Percentiles rank a stretch among this genome's conserved stretches.
Conservation (phyloP, 2,797 vertebrate genomes). For the Typhlichthys eigenmanni region DNA sequence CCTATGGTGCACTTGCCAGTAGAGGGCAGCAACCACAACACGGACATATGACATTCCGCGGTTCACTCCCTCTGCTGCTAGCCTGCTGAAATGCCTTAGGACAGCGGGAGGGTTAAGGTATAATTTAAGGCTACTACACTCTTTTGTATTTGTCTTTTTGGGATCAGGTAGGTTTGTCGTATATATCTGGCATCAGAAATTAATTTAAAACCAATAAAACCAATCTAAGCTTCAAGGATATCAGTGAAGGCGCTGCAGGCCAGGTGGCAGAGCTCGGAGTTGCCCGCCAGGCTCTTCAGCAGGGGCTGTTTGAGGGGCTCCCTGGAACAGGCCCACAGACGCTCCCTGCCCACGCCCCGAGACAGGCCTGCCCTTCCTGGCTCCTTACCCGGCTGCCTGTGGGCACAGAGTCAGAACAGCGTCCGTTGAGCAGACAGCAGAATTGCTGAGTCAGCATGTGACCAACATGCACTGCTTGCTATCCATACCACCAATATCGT, state of each 20-base stretch:
- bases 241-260: constrained; percentile 88
- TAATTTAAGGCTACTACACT: too few species aligned
- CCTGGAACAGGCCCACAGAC: constrained; percentile 82
- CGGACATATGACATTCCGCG: too few species aligned
- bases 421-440: not conserved
- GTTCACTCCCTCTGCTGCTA: too few species aligned
- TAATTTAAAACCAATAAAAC: too few species aligned
- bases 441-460: not conserved
- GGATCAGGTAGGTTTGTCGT: not conserved
- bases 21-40: too few species aligned
- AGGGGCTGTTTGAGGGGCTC: constrained; percentile 90
- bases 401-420: not conserved
- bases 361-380: constrained; percentile 66
- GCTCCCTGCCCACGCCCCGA: constrained; percentile 69
- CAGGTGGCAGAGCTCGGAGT: constrained; percentile 78
- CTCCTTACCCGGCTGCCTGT: constrained; percentile 71
- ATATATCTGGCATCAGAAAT: too few species aligned
- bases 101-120: too few species aligned
- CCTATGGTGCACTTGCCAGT: too few species aligned
- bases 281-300: constrained; percentile 74
- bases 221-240: constrained; percentile 81
- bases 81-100: too few species aligned
- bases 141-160: too few species aligned
- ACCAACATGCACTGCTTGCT: too few species aligned
- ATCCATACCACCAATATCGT: too few species aligned